A percentile compares a stretch with the other conserved stretches of the same genome.
Conservation (phyloP, 2,113 vertebrate species). For the Serinus canaria region DNA sequence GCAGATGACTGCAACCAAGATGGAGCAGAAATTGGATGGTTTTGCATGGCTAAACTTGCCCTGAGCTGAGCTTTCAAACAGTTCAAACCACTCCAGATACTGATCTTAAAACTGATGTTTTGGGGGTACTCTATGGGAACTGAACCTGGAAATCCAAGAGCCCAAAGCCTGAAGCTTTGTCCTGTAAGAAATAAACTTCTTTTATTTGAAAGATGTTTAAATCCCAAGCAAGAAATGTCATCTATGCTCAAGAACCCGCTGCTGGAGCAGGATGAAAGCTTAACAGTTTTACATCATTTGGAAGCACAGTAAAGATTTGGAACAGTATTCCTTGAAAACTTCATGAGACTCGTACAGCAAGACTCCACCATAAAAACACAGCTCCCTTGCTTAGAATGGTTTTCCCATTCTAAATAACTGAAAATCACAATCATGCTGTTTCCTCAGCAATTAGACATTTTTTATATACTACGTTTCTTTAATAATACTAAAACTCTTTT, state of each 20-base stretch:
- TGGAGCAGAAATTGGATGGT: neutral
- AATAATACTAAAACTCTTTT: slow-evolving; percentile 8
- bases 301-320: neutral
- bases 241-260: neutral
- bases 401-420: slow-evolving; percentile 1
- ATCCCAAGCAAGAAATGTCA: neutral
- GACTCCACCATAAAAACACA: neutral
- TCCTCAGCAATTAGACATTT: slow-evolving; percentile 49
- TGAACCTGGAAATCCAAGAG: neutral
- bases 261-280: neutral
- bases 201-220: neutral
- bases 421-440: slow-evolving; percentile 31
- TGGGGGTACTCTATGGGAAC: neutral
- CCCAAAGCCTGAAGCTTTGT: neutral
- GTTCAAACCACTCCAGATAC: neutral
- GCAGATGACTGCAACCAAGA: slow-evolving; percentile 41
- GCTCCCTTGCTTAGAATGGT: neutral
- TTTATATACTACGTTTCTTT: slow-evolving; percentile 42
- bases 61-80: neutral
- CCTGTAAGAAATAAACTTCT: neutral
- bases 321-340: neutral
- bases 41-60: neutral
- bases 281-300: neutral
- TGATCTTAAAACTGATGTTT: neutral
- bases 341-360: neutral